These are phyloP conservation scores for Lemur catta DNA, from an alignment of 2,797 vertebrate genomes.

Conservation along the genomic window DNA sequence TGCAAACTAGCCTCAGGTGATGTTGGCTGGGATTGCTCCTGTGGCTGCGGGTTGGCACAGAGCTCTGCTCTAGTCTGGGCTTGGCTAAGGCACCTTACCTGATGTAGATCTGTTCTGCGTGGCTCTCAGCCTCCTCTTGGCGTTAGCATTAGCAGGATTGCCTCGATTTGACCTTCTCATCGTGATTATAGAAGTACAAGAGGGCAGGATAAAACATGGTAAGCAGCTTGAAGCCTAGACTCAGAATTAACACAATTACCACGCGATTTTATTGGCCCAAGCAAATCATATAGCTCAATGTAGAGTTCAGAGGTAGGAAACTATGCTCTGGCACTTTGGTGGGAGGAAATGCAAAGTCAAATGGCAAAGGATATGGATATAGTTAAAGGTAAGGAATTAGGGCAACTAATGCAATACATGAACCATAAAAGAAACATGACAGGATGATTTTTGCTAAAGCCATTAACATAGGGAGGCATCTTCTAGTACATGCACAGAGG, in stretches of 20 bases:
- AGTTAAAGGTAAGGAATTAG: neutral
- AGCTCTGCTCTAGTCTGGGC: neutral
- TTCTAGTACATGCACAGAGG: neutral
- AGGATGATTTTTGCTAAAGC: neutral
- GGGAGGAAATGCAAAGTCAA: neutral
- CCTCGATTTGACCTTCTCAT: neutral
- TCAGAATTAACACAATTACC: neutral
- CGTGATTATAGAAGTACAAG: neutral
- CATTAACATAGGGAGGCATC: neutral
- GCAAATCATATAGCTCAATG: neutral
- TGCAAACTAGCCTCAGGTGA: neutral
- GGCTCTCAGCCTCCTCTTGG: neutral
- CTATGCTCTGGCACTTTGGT: neutral
- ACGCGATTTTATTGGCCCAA: neutral
- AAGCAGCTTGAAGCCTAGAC: neutral
- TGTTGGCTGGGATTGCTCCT: neutral
- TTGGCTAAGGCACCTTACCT: neutral
- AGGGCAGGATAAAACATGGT: neutral
- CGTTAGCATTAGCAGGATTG: neutral
- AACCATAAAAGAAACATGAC: neutral
- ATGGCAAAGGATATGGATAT: neutral
- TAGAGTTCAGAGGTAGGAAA: neutral
- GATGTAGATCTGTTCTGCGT: too few relatives aligned
- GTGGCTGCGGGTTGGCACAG: neutral
- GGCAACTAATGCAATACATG: neutral